Conservation (phyloP, 1,140 invertebrate species). For the Macrobrachium nipponense region DNA sequence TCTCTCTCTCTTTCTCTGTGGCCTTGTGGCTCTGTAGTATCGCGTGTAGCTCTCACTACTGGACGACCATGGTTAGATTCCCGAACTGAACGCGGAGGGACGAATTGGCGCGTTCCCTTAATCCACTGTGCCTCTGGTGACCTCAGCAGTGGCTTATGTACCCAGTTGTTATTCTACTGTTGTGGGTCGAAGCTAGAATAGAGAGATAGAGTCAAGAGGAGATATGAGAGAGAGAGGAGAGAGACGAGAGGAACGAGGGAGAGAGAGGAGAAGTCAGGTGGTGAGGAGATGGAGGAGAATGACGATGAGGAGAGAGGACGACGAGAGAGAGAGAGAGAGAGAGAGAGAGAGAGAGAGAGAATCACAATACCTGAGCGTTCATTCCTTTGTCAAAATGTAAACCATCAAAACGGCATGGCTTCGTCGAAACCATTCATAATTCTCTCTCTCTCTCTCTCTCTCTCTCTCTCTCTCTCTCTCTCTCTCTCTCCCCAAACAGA, state of each 20-base stretch:
- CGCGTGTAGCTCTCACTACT: too few relatives aligned
- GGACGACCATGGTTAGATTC: too few relatives aligned
- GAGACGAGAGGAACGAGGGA: too few relatives aligned
- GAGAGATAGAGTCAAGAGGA: background rate
- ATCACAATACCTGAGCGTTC: background rate
- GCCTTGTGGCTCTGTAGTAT: too few relatives aligned
- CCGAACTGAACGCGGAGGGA: too few relatives aligned
- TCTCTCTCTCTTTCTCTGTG: too few relatives aligned
- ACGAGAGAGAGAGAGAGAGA: slow-evolving; percentile 8
- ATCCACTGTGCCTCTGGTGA: too few relatives aligned
- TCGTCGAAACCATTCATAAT: background rate
- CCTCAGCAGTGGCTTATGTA: too few relatives aligned
- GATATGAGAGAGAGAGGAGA: background rate
- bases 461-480: slow-evolving; percentile 4
- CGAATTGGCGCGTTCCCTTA: too few relatives aligned
- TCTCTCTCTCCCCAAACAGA: background rate
- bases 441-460: slow-evolving; percentile 3
- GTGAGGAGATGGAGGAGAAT: background rate
- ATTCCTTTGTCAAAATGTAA: background rate
- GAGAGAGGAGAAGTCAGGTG: background rate
- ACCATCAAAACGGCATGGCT: background rate
- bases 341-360: background rate
- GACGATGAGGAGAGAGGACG: background rate
- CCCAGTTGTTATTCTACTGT: too few relatives aligned
- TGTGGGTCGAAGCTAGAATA: too few relatives aligned